Conservation (phyloP, 2,797 vertebrate species). For the Rhinella marina region DNA sequence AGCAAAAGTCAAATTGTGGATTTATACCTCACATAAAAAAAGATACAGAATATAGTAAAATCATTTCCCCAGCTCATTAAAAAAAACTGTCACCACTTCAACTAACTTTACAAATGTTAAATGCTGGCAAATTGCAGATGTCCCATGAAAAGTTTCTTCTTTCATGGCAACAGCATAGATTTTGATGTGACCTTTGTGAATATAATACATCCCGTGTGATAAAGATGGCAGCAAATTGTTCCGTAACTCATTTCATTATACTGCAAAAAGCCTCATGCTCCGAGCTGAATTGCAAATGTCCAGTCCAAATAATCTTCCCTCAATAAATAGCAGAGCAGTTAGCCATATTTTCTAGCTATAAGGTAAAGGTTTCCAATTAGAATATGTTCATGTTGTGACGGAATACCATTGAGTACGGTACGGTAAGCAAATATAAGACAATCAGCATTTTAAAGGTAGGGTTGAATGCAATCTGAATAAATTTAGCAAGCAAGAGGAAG, state of each 20-base stretch:
- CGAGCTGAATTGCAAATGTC: slow-evolving; percentile 32
- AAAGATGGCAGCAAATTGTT: slow-evolving; percentile 18
- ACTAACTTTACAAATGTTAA: slow-evolving; percentile 23
- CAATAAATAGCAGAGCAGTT: slow-evolving; percentile 2
- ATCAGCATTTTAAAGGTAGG: neutral
- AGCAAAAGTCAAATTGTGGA: slow-evolving; percentile 8
- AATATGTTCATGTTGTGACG: neutral
- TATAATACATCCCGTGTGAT: slow-evolving; percentile 16
- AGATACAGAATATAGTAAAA: neutral
- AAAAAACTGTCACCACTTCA: slow-evolving; percentile 24
- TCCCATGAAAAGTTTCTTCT: slow-evolving; percentile 32
- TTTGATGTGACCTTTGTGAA: slow-evolving; percentile 34
- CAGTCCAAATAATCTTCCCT: neutral
- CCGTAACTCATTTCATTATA: slow-evolving; percentile 15
- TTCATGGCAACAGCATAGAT: neutral
- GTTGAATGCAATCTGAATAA: neutral
- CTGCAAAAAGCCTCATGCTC: slow-evolving; percentile 2
- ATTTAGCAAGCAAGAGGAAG: neutral
- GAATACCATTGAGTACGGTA: neutral
- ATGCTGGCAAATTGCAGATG: slow-evolving; percentile 15
- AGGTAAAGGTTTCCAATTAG: slow-evolving; percentile 25
- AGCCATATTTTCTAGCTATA: neutral
- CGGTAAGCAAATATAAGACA: neutral
- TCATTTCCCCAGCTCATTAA: slow-evolving; percentile 16
- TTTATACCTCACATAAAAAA: neutral